Percentiles rank a stretch among this genome's conserved stretches.
These are phyloP conservation scores for Subanguina moxae DNA, from an alignment of 1,140 invertebrate genomes.

Conservation along the genomic window DNA sequence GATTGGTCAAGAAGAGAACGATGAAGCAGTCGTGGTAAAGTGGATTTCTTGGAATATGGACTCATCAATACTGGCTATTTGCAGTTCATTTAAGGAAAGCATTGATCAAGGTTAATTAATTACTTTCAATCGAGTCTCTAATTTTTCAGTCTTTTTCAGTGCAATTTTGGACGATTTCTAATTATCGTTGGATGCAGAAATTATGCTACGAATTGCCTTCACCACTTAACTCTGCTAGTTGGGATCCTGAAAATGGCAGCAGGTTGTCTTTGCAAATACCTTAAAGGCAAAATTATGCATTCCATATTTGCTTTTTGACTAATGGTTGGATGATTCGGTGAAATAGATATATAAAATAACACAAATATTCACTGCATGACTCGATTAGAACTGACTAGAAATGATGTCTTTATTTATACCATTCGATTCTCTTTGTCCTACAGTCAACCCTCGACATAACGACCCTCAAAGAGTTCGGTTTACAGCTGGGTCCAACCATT, in stretches of 20 bases:
- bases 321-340: too few relatives aligned
- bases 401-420: too few relatives aligned
- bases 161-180: slow-evolving; percentile 75
- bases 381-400: too few relatives aligned
- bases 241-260: slow-evolving; percentile 17
- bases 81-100: slow-evolving; percentile 12
- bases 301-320: too few relatives aligned
- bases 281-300: too few relatives aligned
- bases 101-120: slow-evolving; percentile 11
- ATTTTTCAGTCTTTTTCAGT: slow-evolving; percentile 60
- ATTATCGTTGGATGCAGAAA: slow-evolving; percentile 87
- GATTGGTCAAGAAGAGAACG: slow-evolving; percentile 65
- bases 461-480: too few relatives aligned
- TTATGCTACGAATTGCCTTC: slow-evolving; percentile 61
- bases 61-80: slow-evolving; percentile 17
- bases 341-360: too few relatives aligned
- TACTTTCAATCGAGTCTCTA: not conserved
- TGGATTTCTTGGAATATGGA: slow-evolving; percentile 34
- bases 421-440: too few relatives aligned
- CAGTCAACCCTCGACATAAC: too few relatives aligned
- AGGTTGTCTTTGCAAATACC: not conserved
- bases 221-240: slow-evolving; percentile 13
- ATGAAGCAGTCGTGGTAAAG: slow-evolving; percentile 58
- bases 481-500: too few relatives aligned
- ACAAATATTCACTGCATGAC: too few relatives aligned